phyloP scores from a whole-genome alignment of 1,140 invertebrate species.

The Cecropterus lyciades region DNA sequence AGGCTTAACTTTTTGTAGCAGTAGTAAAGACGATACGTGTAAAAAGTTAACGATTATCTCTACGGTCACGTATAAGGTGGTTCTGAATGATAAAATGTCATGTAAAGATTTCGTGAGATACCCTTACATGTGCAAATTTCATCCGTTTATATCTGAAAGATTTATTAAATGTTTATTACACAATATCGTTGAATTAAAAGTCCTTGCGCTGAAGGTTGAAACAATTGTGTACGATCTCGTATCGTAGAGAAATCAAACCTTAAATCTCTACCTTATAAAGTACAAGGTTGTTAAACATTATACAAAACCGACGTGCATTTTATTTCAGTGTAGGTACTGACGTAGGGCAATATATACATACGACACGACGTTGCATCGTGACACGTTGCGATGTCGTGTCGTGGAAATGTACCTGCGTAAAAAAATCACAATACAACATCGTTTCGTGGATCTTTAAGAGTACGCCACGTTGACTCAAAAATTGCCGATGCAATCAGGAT shows the following conservation, averaged over 20 bases:
- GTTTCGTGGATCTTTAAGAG: no score
- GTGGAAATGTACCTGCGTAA: no score
- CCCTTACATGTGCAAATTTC: background rate
- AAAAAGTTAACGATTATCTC: background rate
- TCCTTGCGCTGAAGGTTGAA: conserved; percentile 28
- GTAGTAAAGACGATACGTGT: no score
- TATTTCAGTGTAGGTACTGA: conserved; percentile 20
- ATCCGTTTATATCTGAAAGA: conserved; percentile 11
- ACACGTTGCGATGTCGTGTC: no score
- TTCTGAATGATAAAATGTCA: conserved; percentile 11
- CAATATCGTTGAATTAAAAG: conserved; percentile 22
- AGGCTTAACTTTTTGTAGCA: no score
- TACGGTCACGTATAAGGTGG: background rate
- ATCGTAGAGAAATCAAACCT: conserved; percentile 35
- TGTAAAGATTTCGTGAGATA: conserved; percentile 4
- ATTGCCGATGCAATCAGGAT: no score
- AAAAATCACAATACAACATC: no score
- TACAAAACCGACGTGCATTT: conserved; percentile 30
- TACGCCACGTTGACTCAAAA: no score
- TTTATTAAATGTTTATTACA: conserved; percentile 28
- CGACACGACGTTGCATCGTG: no score
- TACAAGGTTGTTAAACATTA: conserved; percentile 37
- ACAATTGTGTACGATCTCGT: conserved; percentile 7
- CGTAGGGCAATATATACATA: background rate
- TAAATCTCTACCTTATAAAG: conserved; percentile 32